Conservation (phyloP, 2,113 vertebrate species). For the Albula goreensis region DNA sequence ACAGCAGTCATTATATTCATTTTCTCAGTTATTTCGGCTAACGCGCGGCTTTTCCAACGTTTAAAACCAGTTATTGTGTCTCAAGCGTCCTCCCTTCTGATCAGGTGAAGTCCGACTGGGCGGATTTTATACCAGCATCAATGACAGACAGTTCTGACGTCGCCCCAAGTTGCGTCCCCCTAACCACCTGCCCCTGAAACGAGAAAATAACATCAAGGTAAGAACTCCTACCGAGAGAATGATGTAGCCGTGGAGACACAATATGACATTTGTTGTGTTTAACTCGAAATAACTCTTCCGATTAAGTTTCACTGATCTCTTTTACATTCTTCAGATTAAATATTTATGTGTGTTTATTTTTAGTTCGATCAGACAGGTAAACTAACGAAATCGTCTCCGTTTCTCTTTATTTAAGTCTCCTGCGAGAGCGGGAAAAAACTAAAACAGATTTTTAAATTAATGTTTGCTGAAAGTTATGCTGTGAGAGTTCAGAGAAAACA, state of each 20-base stretch:
- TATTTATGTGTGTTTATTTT: too few species aligned
- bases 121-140: slow-evolving; percentile 6
- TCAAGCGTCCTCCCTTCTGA: neutral
- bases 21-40: slow-evolving; percentile 37
- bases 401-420: too few species aligned
- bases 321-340: too few species aligned
- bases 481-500: too few species aligned
- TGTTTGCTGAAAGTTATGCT: too few species aligned
- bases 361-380: too few species aligned
- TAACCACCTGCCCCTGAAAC: neutral
- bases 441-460: too few species aligned
- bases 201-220: neutral
- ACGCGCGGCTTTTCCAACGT: slow-evolving; percentile 27
- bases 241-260: neutral
- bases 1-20: slow-evolving; percentile 63
- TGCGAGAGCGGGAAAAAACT: too few species aligned
- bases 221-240: neutral
- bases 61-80: slow-evolving; percentile 54
- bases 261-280: neutral
- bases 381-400: too few species aligned
- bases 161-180: neutral
- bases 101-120: neutral
- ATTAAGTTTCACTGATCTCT: neutral
- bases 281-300: neutral
- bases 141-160: slow-evolving; percentile 24